These are phyloP conservation scores for Sinelater perroti DNA, from an alignment of 2,888 invertebrate genomes.

Conservation along the genomic window DNA sequence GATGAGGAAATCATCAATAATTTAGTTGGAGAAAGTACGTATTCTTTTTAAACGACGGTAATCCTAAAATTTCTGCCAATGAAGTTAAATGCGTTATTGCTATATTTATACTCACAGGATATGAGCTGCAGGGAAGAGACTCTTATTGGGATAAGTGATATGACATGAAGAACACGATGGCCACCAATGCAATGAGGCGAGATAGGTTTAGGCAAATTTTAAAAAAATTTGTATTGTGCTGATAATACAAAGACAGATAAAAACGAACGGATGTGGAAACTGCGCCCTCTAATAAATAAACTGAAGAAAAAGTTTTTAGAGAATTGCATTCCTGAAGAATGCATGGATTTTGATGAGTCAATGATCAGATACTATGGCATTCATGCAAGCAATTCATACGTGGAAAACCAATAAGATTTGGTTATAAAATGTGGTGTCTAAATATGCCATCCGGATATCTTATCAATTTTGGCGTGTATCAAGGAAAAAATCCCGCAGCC, in stretches of 20 bases:
- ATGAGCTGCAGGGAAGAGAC: slow-evolving; percentile 19
- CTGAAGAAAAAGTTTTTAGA: slow-evolving; percentile 9
- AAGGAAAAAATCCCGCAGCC: slow-evolving; percentile 28
- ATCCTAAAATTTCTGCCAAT: too few relatives aligned
- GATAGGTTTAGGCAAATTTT: slow-evolving; percentile 32
- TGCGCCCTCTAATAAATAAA: slow-evolving; percentile 35
- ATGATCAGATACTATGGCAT: slow-evolving; percentile 52
- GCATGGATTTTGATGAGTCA: slow-evolving; percentile 45
- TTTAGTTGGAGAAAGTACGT: too few relatives aligned
- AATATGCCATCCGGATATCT: too few relatives aligned
- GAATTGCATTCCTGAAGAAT: slow-evolving; percentile 20
- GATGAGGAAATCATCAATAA: too few relatives aligned
- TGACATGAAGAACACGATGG: slow-evolving; percentile 31
- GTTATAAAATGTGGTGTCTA: too few relatives aligned
- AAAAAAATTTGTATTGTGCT: slow-evolving; percentile 32
- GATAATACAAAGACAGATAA: slow-evolving; percentile 30
- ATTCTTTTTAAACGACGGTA: too few relatives aligned
- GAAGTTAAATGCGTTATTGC: too few relatives aligned
- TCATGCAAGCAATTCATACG: slow-evolving; percentile 49
- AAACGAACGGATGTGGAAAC: slow-evolving; percentile 35
- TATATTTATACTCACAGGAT: too few relatives aligned
- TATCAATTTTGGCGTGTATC: slow-evolving; percentile 42
- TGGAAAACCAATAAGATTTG: too few relatives aligned
- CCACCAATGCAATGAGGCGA: slow-evolving; percentile 23
- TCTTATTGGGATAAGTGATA: slow-evolving; percentile 29